These are phyloP conservation scores for Phytoseiulus persimilis DNA, from an alignment of 2,888 invertebrate genomes.

Conservation along the genomic window DNA sequence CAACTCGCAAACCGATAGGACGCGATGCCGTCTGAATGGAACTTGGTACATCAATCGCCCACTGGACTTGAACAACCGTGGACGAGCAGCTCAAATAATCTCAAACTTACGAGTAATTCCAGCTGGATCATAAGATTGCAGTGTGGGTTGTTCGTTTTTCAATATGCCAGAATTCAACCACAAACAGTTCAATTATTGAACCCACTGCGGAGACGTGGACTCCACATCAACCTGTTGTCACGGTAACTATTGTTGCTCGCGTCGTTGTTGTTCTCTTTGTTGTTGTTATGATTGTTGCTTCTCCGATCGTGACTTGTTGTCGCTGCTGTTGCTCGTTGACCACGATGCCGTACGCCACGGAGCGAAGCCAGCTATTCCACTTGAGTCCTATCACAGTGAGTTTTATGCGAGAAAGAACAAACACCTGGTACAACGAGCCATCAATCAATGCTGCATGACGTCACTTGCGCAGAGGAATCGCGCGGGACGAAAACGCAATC, in stretches of 20 bases:
- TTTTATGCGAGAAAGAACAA: not conserved
- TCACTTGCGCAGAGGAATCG: not conserved
- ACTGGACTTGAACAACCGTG: too few relatives aligned
- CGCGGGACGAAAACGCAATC: not conserved
- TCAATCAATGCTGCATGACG: not conserved
- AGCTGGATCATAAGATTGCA: slow-evolving; percentile 37
- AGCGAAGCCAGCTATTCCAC: not conserved
- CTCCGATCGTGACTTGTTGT: not conserved
- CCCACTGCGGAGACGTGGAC: not conserved
- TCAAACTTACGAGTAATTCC: slow-evolving; percentile 29
- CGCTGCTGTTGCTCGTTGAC: not conserved
- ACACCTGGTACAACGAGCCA: not conserved
- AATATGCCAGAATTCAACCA: not conserved
- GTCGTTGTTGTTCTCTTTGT: not conserved
- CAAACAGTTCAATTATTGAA: not conserved
- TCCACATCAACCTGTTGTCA: not conserved
- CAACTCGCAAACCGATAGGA: too few relatives aligned
- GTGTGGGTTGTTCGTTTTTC: not conserved
- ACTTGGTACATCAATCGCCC: too few relatives aligned
- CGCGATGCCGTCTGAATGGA: too few relatives aligned
- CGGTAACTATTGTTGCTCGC: not conserved
- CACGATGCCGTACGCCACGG: not conserved
- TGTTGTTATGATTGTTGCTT: slow-evolving; percentile 20
- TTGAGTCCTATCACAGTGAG: not conserved
- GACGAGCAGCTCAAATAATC: not conserved